A percentile compares a stretch with the other conserved stretches of the same genome.
Conservation (phyloP, 2,888 invertebrate species). For the Abscondita cerata region DNA sequence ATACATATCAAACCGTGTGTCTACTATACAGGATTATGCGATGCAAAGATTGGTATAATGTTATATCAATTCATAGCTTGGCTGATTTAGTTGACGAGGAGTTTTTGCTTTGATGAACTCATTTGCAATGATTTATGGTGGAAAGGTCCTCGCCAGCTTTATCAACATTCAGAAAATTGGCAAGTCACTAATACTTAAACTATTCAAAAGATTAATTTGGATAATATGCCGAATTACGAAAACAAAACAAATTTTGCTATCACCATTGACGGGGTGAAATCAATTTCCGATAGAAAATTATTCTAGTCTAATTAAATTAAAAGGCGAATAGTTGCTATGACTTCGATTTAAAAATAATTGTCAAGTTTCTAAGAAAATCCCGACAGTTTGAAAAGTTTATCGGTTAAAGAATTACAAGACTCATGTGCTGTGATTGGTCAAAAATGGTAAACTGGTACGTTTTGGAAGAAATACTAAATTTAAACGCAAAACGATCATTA, state of each 20-base stretch:
- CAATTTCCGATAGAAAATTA: no score
- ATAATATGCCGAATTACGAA: background rate
- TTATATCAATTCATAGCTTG: background rate
- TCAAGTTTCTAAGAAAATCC: no score
- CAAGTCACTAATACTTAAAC: no score
- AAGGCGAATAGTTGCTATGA: background rate
- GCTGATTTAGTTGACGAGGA: slow-evolving; percentile 12
- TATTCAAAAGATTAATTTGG: no score
- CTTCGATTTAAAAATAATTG: background rate
- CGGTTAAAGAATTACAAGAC: no score
- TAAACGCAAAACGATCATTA: no score
- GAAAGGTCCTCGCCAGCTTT: slow-evolving; percentile 3
- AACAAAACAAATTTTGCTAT: background rate
- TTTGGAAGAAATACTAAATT: no score
- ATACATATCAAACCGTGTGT: no score
- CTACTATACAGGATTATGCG: background rate
- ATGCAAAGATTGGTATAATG: background rate
- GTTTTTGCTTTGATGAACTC: slow-evolving; percentile 26
- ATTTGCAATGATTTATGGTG: slow-evolving; percentile 32
- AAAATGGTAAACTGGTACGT: no score
- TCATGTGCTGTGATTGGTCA: no score
- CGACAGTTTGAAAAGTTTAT: no score
- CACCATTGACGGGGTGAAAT: background rate
- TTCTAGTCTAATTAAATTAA: background rate
- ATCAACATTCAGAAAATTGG: background rate